These are phyloP conservation scores for Hyposoter dolosus DNA, from an alignment of 2,888 invertebrate genomes.

Conservation along the genomic window DNA sequence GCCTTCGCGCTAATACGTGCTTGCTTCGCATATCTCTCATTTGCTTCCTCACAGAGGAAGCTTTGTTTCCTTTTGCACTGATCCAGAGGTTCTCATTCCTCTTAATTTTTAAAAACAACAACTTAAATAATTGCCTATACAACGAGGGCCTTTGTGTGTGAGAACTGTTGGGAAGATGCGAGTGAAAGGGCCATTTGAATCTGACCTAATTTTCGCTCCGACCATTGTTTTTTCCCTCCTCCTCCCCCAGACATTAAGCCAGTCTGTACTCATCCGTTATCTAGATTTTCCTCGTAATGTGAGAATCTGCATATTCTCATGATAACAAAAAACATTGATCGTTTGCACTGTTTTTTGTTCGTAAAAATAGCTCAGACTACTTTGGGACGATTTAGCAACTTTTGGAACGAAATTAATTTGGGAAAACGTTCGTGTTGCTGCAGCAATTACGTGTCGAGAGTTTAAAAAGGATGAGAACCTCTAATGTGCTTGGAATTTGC, in stretches of 20 bases:
- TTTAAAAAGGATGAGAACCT: neutral
- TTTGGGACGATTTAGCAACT: too few relatives aligned
- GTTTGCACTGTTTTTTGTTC: neutral
- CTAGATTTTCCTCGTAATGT: neutral
- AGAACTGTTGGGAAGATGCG: neutral
- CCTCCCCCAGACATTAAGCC: neutral
- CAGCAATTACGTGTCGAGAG: too few relatives aligned
- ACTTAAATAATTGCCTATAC: neutral
- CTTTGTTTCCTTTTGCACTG: constrained; percentile 20
- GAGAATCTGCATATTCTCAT: neutral
- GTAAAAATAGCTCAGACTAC: neutral
- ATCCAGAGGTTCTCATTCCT: constrained; percentile 16
- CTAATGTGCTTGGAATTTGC: neutral
- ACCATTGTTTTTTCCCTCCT: neutral
- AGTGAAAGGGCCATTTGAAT: neutral
- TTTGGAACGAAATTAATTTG: neutral
- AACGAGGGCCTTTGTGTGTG: neutral
- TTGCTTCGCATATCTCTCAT: neutral
- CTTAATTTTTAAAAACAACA: neutral
- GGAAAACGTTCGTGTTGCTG: neutral
- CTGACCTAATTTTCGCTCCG: neutral
- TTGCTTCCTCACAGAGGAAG: constrained; percentile 34
- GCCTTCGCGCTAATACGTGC: constrained; percentile 30
- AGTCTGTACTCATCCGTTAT: neutral
- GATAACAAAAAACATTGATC: neutral